These are phyloP conservation scores for Eumerus sabulonum DNA, from an alignment of 2,888 invertebrate species.

Conservation along the genomic window DNA sequence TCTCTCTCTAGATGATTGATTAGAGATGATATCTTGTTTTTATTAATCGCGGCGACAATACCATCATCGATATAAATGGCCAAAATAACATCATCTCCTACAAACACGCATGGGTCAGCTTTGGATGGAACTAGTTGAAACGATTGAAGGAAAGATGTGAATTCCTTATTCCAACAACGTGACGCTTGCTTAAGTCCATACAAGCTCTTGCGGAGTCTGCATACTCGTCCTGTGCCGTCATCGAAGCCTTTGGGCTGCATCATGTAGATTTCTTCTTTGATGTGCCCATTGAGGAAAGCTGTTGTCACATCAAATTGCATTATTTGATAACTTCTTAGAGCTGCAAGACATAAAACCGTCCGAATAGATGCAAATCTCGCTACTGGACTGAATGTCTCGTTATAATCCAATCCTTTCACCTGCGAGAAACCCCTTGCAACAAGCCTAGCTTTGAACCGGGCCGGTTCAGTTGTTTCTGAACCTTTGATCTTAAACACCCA, in stretches of 20 bases:
- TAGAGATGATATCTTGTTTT: neutral
- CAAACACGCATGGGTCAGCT: conserved; percentile 71
- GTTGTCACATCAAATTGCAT: conserved; percentile 63
- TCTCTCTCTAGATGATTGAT: neutral
- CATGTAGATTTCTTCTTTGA: conserved; percentile 57
- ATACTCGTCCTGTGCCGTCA: conserved; percentile 65
- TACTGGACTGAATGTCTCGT: conserved; percentile 73
- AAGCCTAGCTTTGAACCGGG: conserved; percentile 71
- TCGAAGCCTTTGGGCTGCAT: conserved; percentile 59
- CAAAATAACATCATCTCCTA: conserved; percentile 1
- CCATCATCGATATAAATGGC: neutral
- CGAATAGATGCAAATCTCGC: conserved; percentile 70
- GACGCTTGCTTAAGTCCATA: conserved; percentile 71
- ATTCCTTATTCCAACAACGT: conserved; percentile 69
- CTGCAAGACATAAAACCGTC: conserved; percentile 65
- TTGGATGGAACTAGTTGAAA: conserved; percentile 66
- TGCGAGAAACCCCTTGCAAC: conserved; percentile 72
- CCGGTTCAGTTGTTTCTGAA: conserved; percentile 8
- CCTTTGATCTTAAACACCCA: conserved; percentile 71
- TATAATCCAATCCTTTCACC: conserved; percentile 71
- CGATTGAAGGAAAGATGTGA: conserved; percentile 66
- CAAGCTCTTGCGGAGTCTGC: conserved; percentile 64
- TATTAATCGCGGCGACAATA: neutral
- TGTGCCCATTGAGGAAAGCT: conserved; percentile 48
- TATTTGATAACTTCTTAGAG: conserved; percentile 27